phyloP scores from a whole-genome alignment of 2,113 vertebrate species.

The Oceanites oceanicus region DNA sequence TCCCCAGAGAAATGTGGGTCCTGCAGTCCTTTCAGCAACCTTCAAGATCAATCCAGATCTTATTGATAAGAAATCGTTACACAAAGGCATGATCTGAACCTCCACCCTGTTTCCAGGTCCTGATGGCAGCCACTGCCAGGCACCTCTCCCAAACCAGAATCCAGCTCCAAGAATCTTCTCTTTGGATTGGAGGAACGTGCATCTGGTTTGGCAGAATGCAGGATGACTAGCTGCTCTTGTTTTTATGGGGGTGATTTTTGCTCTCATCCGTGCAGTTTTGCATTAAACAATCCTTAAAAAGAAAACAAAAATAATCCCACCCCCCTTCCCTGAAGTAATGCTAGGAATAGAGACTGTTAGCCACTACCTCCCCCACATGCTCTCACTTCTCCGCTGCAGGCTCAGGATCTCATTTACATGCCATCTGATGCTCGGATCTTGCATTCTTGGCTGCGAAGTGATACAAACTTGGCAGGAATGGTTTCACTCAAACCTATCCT shows the following conservation, averaged over 20 bases:
- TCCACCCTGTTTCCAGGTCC: background rate
- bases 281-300: background rate
- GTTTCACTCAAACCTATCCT: background rate
- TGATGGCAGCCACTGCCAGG: background rate
- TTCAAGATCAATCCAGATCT: background rate
- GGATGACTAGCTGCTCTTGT: background rate
- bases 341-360: slow-evolving; percentile 47
- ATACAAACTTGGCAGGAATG: background rate
- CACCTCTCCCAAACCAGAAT: background rate
- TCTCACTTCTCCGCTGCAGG: background rate
- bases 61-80: background rate
- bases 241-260: background rate
- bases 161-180: background rate
- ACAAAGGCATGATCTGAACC: background rate
- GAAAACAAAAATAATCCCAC: background rate
- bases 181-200: background rate
- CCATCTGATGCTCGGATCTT: slow-evolving; percentile 27
- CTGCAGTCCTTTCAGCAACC: background rate
- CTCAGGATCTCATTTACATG: background rate
- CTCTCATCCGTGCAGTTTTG: background rate
- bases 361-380: background rate
- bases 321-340: background rate
- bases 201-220: background rate
- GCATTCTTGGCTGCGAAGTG: background rate
- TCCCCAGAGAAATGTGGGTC: background rate